Evolutionary conservation across 2,113 vertebrate genomes (phyloP), one percentile per base, ranked within the genome.

Genomic region (Emydura subglobosa): DNA sequence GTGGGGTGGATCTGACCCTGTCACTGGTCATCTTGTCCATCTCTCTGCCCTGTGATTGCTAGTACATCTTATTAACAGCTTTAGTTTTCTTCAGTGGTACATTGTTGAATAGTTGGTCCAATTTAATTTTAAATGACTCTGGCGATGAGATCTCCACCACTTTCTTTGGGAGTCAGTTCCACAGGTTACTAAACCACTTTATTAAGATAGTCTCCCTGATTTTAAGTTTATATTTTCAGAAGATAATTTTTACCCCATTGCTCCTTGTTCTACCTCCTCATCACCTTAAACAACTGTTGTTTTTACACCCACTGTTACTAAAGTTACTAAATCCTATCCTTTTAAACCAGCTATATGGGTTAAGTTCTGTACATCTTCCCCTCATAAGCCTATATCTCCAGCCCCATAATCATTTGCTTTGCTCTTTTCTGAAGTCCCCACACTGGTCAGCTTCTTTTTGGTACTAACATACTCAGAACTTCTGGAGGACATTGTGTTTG

Each of bases 21-120:
- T 3, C 0, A 0, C 0, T 0, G 4, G 10, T 24, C 29, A 2
- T 19, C 59, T 68, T n/a, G 74, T 79, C 61, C 68, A 1, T 81
- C 42, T 0, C 0, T 6, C 76, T 59, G 4, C 68, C 10, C 8
- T 5, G 53, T 13, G 10, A 12, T 22, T 51, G 8, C 31, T 24
- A 21, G 11, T 74, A 42, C 72, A 74, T 21, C 72, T 74, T 59
- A 42, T 49, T 42, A 76, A 3, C 65, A 82, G 16, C 1, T 0
- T 81, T 25, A 79, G 10, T 29, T 42, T n/a, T 74, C 22, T 24
- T 4, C 24, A 42, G 17, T 50, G 10, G 13, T 50, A 42, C 5
- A 0, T 54, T 47, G 42, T 19, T 34, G 61, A 82, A 7, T 1
- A 3, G 6, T 29, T 65, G 42, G 3, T 50, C 65, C 10, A 0